Conservation (phyloP, 2,113 vertebrate species). For the Murina feae region DNA sequence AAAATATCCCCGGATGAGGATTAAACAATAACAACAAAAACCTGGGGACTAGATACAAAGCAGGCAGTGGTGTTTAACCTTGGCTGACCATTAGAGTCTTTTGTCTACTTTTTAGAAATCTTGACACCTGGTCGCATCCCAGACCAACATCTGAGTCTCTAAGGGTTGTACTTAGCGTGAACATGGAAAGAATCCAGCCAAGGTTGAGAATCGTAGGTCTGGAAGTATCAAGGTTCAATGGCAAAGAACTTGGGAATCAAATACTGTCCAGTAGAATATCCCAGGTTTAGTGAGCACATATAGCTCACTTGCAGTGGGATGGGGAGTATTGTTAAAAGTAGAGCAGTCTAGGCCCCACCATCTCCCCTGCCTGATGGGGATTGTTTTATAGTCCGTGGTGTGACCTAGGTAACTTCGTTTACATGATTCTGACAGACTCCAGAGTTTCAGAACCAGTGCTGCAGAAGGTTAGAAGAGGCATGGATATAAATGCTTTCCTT, state of each 20-base stretch:
- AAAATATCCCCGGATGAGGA: not conserved
- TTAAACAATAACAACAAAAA: not conserved
- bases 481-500: not conserved
- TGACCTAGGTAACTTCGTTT: not conserved
- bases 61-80: not conserved
- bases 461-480: not conserved
- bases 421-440: not conserved
- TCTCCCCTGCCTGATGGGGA: not conserved
- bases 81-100: not conserved
- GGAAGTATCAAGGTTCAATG: not conserved
- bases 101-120: not conserved
- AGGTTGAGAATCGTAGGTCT: not conserved
- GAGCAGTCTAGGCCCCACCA: not conserved
- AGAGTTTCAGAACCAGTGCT: slow-evolving; percentile 3
- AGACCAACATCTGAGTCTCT: not conserved
- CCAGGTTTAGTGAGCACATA: not conserved
- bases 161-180: not conserved
- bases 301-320: not conserved
- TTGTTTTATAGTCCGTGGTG: not conserved
- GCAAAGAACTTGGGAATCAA: not conserved
- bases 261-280: not conserved
- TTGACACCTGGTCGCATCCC: not conserved
- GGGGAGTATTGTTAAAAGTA: not conserved
- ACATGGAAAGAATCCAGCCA: not conserved
- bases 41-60: not conserved